phyloP scores from a whole-genome alignment of 2,113 vertebrate genomes.

The Andinoacara biseriatus region DNA sequence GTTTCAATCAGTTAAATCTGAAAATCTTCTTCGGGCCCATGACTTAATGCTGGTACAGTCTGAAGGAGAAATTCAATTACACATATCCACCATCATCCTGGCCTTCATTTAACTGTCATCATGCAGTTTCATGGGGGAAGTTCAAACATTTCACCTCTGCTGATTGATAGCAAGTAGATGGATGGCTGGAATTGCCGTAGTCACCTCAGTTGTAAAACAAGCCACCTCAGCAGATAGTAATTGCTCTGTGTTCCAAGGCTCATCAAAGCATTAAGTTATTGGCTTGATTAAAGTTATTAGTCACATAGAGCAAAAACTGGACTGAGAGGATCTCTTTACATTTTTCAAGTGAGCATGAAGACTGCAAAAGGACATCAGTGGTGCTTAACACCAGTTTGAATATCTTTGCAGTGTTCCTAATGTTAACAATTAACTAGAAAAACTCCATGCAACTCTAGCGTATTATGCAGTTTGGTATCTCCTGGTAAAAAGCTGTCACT shows the following conservation, averaged over 20 bases:
- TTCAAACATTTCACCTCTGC: conserved; percentile 72
- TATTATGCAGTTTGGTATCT: background rate
- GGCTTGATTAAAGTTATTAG: conserved; percentile 79
- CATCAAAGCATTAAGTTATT: conserved; percentile 80
- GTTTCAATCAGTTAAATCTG: conserved; percentile 42
- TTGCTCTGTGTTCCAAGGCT: conserved; percentile 74
- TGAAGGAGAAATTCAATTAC: conserved; percentile 72
- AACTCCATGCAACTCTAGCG: background rate
- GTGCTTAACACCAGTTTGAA: background rate
- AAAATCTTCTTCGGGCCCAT: conserved; percentile 21
- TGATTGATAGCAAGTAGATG: conserved; percentile 77
- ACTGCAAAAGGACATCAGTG: background rate
- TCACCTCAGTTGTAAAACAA: conserved; percentile 76
- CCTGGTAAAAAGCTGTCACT: background rate
- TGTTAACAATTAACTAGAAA: background rate
- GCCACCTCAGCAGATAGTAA: conserved; percentile 80
- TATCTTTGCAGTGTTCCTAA: background rate
- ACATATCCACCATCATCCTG: conserved; percentile 58
- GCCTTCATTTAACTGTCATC: conserved; percentile 67
- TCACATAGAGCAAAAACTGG: conserved; percentile 50
- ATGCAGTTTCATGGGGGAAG: conserved; percentile 60
- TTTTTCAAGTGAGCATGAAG: conserved; percentile 22
- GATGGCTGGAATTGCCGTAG: conserved; percentile 66
- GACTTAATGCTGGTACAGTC: conserved; percentile 21
- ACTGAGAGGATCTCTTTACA: conserved; percentile 28